These are phyloP conservation scores for Perca schrenkii DNA, from an alignment of 2,113 vertebrate genomes.

Conservation along the genomic window DNA sequence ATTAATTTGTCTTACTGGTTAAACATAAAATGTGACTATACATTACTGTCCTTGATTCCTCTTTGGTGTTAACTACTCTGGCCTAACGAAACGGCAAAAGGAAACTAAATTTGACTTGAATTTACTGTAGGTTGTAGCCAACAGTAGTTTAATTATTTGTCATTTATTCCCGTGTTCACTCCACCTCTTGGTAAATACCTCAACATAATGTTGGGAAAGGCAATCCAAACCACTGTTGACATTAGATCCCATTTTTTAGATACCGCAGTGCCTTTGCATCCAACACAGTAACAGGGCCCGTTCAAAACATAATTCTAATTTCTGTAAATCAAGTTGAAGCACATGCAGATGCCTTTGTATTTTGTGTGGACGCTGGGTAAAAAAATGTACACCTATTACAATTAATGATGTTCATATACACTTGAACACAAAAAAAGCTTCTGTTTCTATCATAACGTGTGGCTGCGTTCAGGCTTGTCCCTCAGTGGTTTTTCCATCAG, in stretches of 20 bases:
- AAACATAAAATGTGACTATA: conserved; percentile 22
- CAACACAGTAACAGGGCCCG: conserved; percentile 23
- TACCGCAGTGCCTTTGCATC: conserved; percentile 24
- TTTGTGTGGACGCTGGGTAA: not conserved
- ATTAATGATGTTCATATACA: conserved; percentile 51
- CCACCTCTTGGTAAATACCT: conserved; percentile 59
- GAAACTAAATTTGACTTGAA: conserved; percentile 3
- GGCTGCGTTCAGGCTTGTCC: conserved; percentile 54
- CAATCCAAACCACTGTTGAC: conserved; percentile 62
- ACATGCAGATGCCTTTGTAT: not conserved
- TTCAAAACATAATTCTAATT: conserved; percentile 32
- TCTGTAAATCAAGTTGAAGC: conserved; percentile 49
- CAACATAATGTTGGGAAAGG: conserved; percentile 62
- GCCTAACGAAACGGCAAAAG: not conserved
- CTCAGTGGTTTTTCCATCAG: conserved; percentile 73
- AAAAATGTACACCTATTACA: conserved; percentile 26
- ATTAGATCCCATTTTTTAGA: conserved; percentile 52
- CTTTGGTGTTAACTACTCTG: conserved; percentile 18
- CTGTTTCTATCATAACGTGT: conserved; percentile 25
- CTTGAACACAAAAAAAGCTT: conserved; percentile 52
- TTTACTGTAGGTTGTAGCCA: conserved; percentile 2
- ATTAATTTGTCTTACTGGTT: not conserved
- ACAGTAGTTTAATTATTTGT: conserved; percentile 15
- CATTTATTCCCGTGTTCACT: conserved; percentile 27
- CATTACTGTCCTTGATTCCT: conserved; percentile 2